phyloP scores from a whole-genome alignment of 92 coral and sea anemone species.

The Epizoanthus rinbou region DNA sequence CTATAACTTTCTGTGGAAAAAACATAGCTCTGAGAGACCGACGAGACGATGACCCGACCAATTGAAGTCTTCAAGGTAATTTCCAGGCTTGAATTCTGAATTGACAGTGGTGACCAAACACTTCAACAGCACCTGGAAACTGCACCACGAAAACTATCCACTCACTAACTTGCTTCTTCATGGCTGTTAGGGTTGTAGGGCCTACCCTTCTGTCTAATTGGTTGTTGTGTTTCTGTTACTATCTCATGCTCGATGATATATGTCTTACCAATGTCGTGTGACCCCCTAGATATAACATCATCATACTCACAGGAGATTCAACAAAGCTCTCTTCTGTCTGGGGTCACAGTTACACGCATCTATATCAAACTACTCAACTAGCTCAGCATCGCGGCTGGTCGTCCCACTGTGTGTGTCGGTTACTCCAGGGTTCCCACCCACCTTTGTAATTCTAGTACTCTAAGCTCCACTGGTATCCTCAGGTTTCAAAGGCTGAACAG shows the following conservation, averaged over 20 bases:
- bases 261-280: not conserved
- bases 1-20: slow-evolving; percentile 47
- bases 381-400: not conserved
- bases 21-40: slow-evolving; percentile 48
- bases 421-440: too few relatives aligned
- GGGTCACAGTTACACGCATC: not conserved
- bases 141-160: not conserved
- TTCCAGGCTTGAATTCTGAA: slow-evolving; percentile 24
- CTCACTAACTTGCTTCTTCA: not conserved
- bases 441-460: too few relatives aligned
- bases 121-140: slow-evolving; percentile 6
- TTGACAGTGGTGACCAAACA: not conserved
- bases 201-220: not conserved
- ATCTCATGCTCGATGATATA: slow-evolving; percentile 9
- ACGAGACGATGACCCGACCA: slow-evolving; percentile 53
- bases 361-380: not conserved
- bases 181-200: slow-evolving; percentile 1
- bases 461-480: too few relatives aligned
- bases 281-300: slow-evolving; percentile 1
- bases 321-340: not conserved
- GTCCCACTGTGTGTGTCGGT: too few relatives aligned
- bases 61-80: slow-evolving; percentile 54
- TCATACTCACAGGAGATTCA: slow-evolving; percentile 2
- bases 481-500: too few relatives aligned
- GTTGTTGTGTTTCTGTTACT: not conserved